Evolutionary conservation across 2,797 vertebrate species (phyloP).

Genomic region (Cuculus canorus): DNA sequence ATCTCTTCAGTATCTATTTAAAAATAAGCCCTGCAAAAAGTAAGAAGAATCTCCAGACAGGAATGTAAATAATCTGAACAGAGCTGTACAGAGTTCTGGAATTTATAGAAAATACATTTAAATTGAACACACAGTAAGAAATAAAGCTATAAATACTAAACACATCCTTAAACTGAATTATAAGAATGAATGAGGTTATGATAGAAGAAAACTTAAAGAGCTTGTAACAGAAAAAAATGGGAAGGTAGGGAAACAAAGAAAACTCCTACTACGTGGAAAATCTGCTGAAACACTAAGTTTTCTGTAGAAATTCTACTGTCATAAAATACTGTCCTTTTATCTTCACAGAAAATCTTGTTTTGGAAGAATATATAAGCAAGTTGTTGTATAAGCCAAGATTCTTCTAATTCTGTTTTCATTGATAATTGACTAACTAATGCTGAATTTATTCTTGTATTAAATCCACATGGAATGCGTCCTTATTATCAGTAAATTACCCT

Average conservation of each 20-base stretch:
- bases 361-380: background rate
- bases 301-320: slow-evolving; percentile 39
- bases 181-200: slow-evolving; percentile 65
- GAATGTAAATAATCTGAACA: slow-evolving; percentile 43
- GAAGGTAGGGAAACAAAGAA: background rate
- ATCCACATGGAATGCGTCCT: slow-evolving; percentile 9
- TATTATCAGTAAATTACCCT: background rate
- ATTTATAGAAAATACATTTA: slow-evolving; percentile 62
- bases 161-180: background rate
- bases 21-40: slow-evolving; percentile 29
- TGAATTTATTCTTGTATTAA: slow-evolving; percentile 28
- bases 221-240: slow-evolving; percentile 9
- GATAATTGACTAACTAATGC: slow-evolving; percentile 19
- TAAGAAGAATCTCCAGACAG: background rate
- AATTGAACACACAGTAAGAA: slow-evolving; percentile 42
- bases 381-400: background rate
- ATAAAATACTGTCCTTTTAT: slow-evolving; percentile 14
- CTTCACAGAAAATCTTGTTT: slow-evolving; percentile 33
- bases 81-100: slow-evolving; percentile 15
- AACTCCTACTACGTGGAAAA: background rate
- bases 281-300: slow-evolving; percentile 12
- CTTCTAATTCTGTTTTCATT: slow-evolving; percentile 13
- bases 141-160: slow-evolving; percentile 30
- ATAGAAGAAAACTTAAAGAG: slow-evolving; percentile 60
- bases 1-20: slow-evolving; percentile 32